Evolutionary conservation across 2,888 invertebrate species (phyloP).

Genomic region (Eristalis intricaria): DNA sequence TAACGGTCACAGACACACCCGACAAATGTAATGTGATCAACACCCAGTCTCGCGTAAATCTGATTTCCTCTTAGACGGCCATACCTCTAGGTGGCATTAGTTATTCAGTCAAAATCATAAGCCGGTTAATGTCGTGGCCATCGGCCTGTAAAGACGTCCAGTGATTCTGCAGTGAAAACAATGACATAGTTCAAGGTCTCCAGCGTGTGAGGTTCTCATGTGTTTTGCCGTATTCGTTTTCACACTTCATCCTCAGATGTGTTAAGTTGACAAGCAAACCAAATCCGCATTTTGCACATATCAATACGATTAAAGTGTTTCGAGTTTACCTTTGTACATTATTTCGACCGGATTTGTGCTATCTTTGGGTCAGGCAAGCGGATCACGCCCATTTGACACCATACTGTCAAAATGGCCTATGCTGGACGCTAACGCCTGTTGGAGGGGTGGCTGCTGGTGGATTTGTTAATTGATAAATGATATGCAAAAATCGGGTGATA

Average conservation of each 20-base stretch:
- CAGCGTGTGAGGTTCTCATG: not conserved
- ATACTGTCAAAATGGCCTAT: not conserved
- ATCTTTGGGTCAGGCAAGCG: not conserved
- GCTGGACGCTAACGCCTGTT: not conserved
- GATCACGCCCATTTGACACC: not conserved
- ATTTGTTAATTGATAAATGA: too few relatives aligned
- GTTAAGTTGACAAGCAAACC: slow-evolving; percentile 18
- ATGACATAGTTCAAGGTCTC: slow-evolving; percentile 38
- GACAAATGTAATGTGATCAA: slow-evolving; percentile 1
- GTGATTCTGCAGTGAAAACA: not conserved
- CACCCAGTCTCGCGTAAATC: not conserved
- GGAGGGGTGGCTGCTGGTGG: too few relatives aligned
- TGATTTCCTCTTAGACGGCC: slow-evolving; percentile 9
- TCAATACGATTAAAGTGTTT: slow-evolving; percentile 1
- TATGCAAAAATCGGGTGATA: too few relatives aligned
- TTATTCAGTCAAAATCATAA: not conserved
- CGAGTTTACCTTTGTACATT: not conserved
- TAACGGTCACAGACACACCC: slow-evolving; percentile 22
- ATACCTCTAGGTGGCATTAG: not conserved
- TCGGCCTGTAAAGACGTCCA: not conserved
- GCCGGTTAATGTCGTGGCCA: not conserved
- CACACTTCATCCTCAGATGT: slow-evolving; percentile 13
- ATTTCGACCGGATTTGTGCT: not conserved
- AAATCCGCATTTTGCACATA: slow-evolving; percentile 12
- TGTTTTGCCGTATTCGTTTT: slow-evolving; percentile 5